These are phyloP conservation scores for Monodelphis domestica DNA, from an alignment of 2,797 vertebrate genomes.

Conservation along the genomic window DNA sequence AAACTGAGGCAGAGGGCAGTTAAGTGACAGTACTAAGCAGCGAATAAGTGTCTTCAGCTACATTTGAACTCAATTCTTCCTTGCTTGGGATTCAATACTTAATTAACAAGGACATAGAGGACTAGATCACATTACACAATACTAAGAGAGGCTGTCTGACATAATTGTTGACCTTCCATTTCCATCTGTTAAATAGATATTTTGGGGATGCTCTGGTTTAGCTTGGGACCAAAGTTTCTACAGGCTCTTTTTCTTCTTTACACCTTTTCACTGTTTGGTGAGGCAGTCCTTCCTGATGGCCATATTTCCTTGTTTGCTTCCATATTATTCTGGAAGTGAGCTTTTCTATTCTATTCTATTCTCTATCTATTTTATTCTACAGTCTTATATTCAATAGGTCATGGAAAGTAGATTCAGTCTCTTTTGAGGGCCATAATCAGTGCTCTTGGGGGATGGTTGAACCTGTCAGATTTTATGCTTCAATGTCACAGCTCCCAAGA, in stretches of 20 bases:
- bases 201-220: not conserved
- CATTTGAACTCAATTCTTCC: not conserved
- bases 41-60: not conserved
- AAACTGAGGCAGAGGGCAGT: not conserved
- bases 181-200: not conserved
- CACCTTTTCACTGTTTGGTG: not conserved
- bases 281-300: not conserved
- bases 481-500: not conserved
- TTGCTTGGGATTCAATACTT: not conserved
- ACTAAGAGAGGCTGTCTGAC: not conserved
- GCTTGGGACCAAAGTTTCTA: not conserved
- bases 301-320: not conserved
- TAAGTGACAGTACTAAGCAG: not conserved
- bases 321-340: not conserved
- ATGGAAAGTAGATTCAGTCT: not conserved
- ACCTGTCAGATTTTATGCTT: not conserved
- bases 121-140: not conserved
- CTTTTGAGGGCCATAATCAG: not conserved
- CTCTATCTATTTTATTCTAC: not conserved
- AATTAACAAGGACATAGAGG: not conserved
- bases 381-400: no score
- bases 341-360: no score
- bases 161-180: not conserved
- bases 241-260: not conserved
- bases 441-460: not conserved